Conservation (phyloP, 1,140 invertebrate genomes). For the Coenobita brevimanus region DNA sequence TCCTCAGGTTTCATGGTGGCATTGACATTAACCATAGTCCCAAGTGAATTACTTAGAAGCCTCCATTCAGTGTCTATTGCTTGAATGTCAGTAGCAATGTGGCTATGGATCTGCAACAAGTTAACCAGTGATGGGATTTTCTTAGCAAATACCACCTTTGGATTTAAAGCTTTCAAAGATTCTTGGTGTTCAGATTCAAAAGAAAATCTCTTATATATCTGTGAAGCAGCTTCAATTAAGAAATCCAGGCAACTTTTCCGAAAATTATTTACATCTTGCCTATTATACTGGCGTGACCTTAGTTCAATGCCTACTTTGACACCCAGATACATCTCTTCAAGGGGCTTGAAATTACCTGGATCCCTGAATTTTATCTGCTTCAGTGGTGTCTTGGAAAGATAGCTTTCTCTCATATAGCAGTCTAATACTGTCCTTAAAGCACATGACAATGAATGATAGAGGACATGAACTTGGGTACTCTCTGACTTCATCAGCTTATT, state of each 20-base stretch:
- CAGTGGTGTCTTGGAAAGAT: background rate
- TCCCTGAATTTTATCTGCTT: background rate
- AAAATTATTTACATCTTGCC: constrained; percentile 8
- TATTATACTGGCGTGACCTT: background rate
- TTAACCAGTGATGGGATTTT: too few relatives aligned
- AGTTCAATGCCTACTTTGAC: constrained; percentile 4
- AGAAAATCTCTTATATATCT: background rate
- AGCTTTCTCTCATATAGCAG: background rate
- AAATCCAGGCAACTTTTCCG: background rate
- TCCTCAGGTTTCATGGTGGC: too few relatives aligned
- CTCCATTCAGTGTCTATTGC: too few relatives aligned
- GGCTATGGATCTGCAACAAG: too few relatives aligned
- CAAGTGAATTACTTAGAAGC: too few relatives aligned
- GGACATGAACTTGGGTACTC: constrained; percentile 11
- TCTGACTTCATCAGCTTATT: constrained; percentile 11
- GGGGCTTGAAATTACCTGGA: too few relatives aligned
- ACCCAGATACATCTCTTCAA: constrained; percentile 15
- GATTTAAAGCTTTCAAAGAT: too few relatives aligned
- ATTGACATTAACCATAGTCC: too few relatives aligned
- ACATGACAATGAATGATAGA: background rate
- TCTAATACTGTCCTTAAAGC: constrained; percentile 1
- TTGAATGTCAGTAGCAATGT: too few relatives aligned
- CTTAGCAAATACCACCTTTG: too few relatives aligned
- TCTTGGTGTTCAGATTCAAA: too few relatives aligned
- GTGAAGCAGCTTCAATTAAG: constrained; percentile 6